A percentile compares a stretch with the other conserved stretches of the same genome.
Conservation (phyloP, 1,140 invertebrate genomes). For the Amphibalanus amphitrite region DNA sequence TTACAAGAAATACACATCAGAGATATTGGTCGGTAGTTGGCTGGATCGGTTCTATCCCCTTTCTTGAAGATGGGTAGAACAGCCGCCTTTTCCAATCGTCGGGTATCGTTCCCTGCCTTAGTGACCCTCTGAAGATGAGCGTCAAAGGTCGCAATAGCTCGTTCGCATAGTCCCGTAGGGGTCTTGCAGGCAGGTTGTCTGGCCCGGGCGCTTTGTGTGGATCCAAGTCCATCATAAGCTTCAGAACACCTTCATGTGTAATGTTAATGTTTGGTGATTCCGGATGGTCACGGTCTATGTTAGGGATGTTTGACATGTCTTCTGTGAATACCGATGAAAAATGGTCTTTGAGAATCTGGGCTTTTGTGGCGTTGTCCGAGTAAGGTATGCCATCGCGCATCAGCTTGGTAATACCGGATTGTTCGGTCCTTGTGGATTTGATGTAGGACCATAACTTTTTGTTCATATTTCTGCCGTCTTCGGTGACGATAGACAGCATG, state of each 20-base stretch:
- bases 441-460: too few species aligned
- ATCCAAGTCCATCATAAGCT: neutral
- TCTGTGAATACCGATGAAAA: too few species aligned
- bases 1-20: constrained; percentile 5
- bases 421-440: too few species aligned
- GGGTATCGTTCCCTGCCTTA: neutral
- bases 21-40: constrained; percentile 3
- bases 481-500: too few species aligned
- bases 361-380: too few species aligned
- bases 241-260: neutral
- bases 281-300: too few species aligned
- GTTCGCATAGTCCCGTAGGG: neutral
- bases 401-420: too few species aligned
- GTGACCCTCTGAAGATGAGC: constrained; percentile 3
- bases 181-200: neutral
- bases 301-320: too few species aligned
- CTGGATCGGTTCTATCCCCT: constrained; percentile 4
- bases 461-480: too few species aligned
- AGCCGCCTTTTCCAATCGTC: neutral
- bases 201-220: neutral
- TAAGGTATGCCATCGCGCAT: too few species aligned
- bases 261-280: too few species aligned
- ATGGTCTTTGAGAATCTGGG: too few species aligned
- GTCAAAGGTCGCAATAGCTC: neutral
- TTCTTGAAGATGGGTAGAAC: constrained; percentile 4